Evolutionary conservation across 2,797 vertebrate species (phyloP), one percentile per base, ranked within the genome.

Genomic region (Dendrocincla tyrannina): DNA sequence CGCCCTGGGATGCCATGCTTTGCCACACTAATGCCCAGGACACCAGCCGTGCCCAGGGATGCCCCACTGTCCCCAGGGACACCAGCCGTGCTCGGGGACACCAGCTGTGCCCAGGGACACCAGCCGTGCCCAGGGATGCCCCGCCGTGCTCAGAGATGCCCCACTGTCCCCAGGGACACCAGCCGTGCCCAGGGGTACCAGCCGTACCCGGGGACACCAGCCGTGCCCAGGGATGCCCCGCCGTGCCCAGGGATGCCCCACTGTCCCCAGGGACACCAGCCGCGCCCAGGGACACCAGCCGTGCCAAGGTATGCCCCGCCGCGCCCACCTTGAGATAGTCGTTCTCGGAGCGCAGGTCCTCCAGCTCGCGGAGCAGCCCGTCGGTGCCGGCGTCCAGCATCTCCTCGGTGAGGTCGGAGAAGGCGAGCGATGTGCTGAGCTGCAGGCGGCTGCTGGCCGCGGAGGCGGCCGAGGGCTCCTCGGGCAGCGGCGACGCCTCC

Each of bases 331-430:
- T 99, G 95, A 99, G 98, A 97, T 99, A 99, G 97, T 99, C 99
- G 80, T 99, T 99, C 97, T 99, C 99, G 1, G 99, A 99, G 87
- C 99, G 98, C 93, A 99, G 98, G 95, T 99, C 99, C 84, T 99
- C 99, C 95, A 99, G 98, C 89, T 99, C 99, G 37, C 99, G 97
- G 80, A 99, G 95, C 90, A 99, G 98, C 97, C 99, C 98, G 70
- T 99, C 98, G 2, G 99, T 98, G 96, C 98, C 97, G 56, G 98
- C 98, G 95, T 99, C 99, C 96, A 99, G 98, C 66, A 99, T 97
- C 97, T 99, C 99, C 97, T 99, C 99, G 17, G 99, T 99, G 94
- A 99, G 98, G 97, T 99, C 99, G 17, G 99, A 99, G 97, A 99
- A 99, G 81, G 99, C 99, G 88, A 99, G 97, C 5, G 99, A 99